These are phyloP conservation scores for Halictus quadricinctus DNA, from an alignment of 2,888 invertebrate genomes.

Conservation along the genomic window DNA sequence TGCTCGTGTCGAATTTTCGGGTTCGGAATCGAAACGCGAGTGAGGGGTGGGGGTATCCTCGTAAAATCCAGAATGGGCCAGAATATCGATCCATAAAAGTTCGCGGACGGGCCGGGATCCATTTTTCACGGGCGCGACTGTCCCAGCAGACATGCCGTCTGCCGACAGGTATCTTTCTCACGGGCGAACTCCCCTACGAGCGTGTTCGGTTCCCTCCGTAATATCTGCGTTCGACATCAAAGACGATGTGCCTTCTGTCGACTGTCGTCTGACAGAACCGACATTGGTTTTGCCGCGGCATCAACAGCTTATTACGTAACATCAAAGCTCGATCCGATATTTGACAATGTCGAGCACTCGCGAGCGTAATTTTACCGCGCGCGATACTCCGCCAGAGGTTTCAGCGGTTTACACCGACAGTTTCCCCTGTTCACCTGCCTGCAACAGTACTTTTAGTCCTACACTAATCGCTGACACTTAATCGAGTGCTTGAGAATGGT, in stretches of 20 bases:
- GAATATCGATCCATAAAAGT: conserved; percentile 20
- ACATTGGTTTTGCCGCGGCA: conserved; percentile 15
- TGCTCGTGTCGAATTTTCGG: neutral
- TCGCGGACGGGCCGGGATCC: neutral
- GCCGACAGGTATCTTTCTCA: conserved; percentile 16
- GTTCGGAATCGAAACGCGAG: neutral
- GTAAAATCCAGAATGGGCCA: conserved; percentile 22
- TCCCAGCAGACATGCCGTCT: neutral
- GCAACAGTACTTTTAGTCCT: neutral
- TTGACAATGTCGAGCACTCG: conserved; percentile 9
- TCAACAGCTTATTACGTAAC: conserved; percentile 43
- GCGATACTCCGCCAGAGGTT: neutral
- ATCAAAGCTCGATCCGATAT: conserved; percentile 31
- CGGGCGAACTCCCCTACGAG: neutral
- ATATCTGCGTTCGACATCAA: conserved; percentile 59
- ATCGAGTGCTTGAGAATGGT: neutral
- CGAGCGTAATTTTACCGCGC: neutral
- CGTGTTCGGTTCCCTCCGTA: conserved; percentile 32
- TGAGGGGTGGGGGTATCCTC: too few relatives aligned
- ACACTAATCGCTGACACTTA: neutral
- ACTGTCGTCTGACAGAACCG: conserved; percentile 30
- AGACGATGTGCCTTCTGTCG: conserved; percentile 47
- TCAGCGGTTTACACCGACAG: neutral
- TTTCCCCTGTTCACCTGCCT: neutral
- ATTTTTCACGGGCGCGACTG: conserved; percentile 21